These are phyloP conservation scores for Spicauda simplicius DNA, from an alignment of 2,888 invertebrate genomes.

Conservation along the genomic window DNA sequence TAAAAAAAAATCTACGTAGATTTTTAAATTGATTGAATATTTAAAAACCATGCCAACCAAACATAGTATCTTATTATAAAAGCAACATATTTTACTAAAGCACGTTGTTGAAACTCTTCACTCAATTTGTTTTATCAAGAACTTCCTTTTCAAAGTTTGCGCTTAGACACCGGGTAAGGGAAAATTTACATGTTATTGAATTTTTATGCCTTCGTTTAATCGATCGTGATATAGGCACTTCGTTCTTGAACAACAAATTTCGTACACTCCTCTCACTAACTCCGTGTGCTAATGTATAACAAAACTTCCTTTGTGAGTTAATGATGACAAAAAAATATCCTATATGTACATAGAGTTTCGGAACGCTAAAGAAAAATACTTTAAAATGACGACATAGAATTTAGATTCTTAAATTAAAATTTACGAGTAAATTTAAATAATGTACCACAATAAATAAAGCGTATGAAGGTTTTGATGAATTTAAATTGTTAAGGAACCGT, in stretches of 20 bases:
- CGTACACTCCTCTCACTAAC: slow-evolving; percentile 10
- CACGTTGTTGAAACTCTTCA: slow-evolving; percentile 53
- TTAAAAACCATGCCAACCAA: too few species aligned
- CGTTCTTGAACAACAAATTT: slow-evolving; percentile 37
- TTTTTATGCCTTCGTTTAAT: slow-evolving; percentile 79
- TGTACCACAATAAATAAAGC: too few species aligned
- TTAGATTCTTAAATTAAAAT: too few species aligned
- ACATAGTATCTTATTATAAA: neutral
- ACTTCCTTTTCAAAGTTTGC: slow-evolving; percentile 73
- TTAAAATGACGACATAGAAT: too few species aligned
- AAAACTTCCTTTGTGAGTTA: slow-evolving; percentile 12
- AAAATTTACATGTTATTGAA: slow-evolving; percentile 83
- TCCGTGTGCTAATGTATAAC: slow-evolving; percentile 11
- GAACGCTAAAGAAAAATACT: too few species aligned
- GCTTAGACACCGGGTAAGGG: slow-evolving; percentile 65
- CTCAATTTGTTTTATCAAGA: slow-evolving; percentile 72
- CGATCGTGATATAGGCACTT: slow-evolving; percentile 51
- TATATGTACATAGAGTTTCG: too few species aligned
- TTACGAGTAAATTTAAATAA: too few species aligned
- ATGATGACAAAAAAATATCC: too few species aligned
- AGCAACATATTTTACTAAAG: neutral
- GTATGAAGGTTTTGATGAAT: too few species aligned
- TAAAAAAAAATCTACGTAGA: too few species aligned
- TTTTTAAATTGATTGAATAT: too few species aligned
- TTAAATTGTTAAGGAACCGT: too few species aligned